phyloP scores from a whole-genome alignment of 2,888 invertebrate genomes.

The Drosophila pseudotalamancana region DNA sequence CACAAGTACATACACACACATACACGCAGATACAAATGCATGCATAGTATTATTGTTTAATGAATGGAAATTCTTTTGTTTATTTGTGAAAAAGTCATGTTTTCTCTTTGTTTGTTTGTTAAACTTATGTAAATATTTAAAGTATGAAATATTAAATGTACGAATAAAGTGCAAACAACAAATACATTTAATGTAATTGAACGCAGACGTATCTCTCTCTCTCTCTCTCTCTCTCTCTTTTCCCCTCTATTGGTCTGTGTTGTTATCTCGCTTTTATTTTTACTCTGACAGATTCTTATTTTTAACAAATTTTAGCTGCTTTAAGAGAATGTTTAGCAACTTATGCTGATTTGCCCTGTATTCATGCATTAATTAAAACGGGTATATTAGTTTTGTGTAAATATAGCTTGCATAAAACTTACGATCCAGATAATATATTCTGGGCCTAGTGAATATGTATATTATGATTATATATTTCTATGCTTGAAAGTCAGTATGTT shows the following conservation, averaged over 20 bases:
- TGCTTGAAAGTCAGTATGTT: no score
- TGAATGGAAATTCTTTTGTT: constrained; percentile 80
- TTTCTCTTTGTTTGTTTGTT: constrained; percentile 79
- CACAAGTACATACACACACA: constrained; percentile 1
- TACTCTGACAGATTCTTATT: not conserved
- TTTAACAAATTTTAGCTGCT: not conserved
- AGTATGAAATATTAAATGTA: constrained; percentile 81
- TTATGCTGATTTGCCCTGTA: not conserved
- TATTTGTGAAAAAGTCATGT: constrained; percentile 80
- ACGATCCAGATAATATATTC: no score
- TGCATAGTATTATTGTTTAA: constrained; percentile 80
- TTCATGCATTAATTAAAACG: no score
- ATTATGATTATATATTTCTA: no score
- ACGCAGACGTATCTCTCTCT: constrained; percentile 25
- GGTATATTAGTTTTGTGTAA: not conserved
- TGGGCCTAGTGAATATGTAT: no score
- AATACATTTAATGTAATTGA: constrained; percentile 80
- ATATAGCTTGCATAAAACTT: not conserved
- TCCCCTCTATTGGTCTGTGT: not conserved
- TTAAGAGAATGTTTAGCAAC: not conserved
- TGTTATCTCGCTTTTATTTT: not conserved
- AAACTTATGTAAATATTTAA: constrained; percentile 81
- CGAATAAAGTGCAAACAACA: constrained; percentile 81
- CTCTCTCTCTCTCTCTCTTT: not conserved
- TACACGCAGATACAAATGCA: constrained; percentile 72